Percentiles rank a stretch among this genome's conserved stretches.
Evolutionary conservation across 2,113 vertebrate species (phyloP).

Genomic region (Pteropus alecto): DNA sequence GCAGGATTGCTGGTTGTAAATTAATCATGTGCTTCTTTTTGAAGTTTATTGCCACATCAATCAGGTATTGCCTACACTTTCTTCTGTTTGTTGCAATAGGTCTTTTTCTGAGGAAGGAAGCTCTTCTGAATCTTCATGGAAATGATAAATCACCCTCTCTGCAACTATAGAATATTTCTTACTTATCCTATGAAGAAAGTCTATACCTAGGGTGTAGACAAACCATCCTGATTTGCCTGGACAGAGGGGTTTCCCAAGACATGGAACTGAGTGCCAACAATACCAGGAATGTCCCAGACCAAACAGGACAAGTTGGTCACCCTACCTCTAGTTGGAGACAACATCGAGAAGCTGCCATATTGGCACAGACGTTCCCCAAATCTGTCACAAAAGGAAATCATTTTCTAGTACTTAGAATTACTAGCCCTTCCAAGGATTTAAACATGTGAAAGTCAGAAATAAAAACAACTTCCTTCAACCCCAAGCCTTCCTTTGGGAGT

Average conservation of each 20-base stretch:
- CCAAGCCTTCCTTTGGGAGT: neutral
- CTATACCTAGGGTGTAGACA: accelerated
- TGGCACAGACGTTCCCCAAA: neutral
- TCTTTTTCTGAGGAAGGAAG: neutral
- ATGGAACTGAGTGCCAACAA: neutral
- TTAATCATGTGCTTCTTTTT: neutral
- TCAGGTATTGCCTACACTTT: neutral
- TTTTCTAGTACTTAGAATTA: neutral
- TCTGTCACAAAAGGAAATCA: neutral
- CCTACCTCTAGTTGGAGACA: neutral
- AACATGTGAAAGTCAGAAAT: neutral
- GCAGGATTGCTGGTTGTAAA: neutral
- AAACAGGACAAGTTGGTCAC: neutral
- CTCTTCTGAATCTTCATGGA: neutral
- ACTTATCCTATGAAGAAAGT: neutral
- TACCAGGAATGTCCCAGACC: neutral
- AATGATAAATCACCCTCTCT: neutral
- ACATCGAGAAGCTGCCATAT: neutral
- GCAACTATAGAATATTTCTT: neutral
- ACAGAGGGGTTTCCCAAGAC: neutral
- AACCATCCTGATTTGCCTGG: neutral
- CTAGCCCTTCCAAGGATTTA: neutral
- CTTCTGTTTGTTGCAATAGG: neutral
- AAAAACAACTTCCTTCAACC: neutral
- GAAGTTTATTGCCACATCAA: neutral